Percentiles rank a stretch among this genome's conserved stretches.
Evolutionary conservation across 2,113 vertebrate species (phyloP).

Genomic region (Melanerpes aurifrons): DNA sequence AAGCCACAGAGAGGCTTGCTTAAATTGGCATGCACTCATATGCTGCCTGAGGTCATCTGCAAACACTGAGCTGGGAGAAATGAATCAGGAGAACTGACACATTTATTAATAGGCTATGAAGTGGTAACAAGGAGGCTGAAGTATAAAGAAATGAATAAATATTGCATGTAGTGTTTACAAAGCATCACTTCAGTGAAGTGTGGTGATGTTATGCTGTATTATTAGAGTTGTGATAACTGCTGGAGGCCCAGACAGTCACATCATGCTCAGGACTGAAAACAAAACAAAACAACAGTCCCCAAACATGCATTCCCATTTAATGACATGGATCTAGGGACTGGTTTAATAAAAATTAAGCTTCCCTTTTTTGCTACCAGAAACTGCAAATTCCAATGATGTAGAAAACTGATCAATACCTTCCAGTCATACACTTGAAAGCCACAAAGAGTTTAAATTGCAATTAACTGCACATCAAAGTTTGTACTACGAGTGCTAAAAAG

Average conservation of each 20-base stretch:
- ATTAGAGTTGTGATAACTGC: slow-evolving; percentile 11
- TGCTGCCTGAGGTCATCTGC: slow-evolving; percentile 27
- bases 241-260: neutral
- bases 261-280: neutral
- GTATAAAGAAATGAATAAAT: slow-evolving; percentile 42
- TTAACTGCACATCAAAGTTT: neutral
- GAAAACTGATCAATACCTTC: neutral
- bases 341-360: slow-evolving; percentile 4
- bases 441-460: neutral
- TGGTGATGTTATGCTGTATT: neutral
- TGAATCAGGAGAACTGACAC: neutral
- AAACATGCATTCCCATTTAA: neutral
- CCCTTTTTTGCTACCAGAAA: neutral
- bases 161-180: slow-evolving; percentile 49
- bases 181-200: neutral
- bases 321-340: neutral
- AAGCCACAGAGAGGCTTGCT: slow-evolving; percentile 1
- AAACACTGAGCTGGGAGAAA: slow-evolving; percentile 27
- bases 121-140: slow-evolving; percentile 34
- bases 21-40: neutral
- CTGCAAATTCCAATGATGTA: neutral
- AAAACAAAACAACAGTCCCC: neutral
- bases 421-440: neutral
- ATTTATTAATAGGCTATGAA: slow-evolving; percentile 60
- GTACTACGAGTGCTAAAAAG: neutral